Base-by-base conservation (phyloP, 2,113 vertebrate species). In the Myodes glareolus region DNA sequence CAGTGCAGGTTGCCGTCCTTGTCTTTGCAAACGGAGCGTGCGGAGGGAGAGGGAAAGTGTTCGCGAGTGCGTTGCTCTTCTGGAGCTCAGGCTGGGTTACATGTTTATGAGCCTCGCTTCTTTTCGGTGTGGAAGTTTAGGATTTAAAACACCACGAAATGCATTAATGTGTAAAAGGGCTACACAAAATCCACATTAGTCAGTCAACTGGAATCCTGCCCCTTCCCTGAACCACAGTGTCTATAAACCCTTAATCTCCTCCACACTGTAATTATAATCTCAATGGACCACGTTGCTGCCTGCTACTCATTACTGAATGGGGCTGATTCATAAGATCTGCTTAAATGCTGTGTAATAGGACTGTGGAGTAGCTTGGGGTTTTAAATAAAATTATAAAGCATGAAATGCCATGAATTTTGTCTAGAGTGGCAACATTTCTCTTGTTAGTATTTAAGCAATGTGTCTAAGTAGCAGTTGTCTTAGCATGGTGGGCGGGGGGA, bases 331-430 rank as follows among this genome's bases (percentile, higher is more conserved):
- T 29, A 10, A 39, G 76, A 65, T 55, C 67, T 88, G 36, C 75
- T 88, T 87, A 89, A 78, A 42, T 52, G 52, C 77, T 88, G n/a
- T 29, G 12, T 12, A 39, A 42, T 55, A 63, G 33, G 73, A 42
- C 72, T 58, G 4, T 36, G 31, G 27, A 9, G 21, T n/a, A 29
- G 25, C 42, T 65, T 84, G 47, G 47, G 12, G 68, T 75, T 75
- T 90, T 31, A 94, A 87, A 76, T 90, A 68, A 92, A 93, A 93
- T 67, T 77, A 50, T 80, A 67, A 67, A 81, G 76, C 39, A 68
- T 67, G 92, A 87, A 94, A 73, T 33, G 65, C 75, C 27, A 4
- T 87, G 36, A 77, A 67, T 94, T 82, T 90, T n/a, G 58, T 95
- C 50, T 61, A 42, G 85, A 93, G 52, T 89, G 67, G 0, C n/a